These are phyloP conservation scores for Anagrus nilaparvatae DNA, from an alignment of 1,140 invertebrate genomes.

Conservation along the genomic window DNA sequence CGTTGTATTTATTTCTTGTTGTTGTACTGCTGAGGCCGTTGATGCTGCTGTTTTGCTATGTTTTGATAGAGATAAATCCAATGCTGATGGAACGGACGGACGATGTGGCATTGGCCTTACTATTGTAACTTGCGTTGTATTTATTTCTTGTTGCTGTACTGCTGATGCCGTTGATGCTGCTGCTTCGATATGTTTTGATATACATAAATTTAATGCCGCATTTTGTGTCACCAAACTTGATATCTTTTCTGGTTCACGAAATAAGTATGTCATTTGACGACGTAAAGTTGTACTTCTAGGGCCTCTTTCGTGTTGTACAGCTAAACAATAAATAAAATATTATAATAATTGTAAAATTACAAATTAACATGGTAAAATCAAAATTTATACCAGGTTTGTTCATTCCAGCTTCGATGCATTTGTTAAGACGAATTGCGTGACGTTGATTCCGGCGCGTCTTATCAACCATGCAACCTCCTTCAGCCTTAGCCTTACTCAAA, in stretches of 20 bases:
- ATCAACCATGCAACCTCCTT: conserved; percentile 82
- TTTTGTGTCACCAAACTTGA: conserved; percentile 30
- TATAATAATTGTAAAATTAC: background rate
- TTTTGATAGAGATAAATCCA: too few relatives aligned
- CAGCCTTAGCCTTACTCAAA: conserved; percentile 84
- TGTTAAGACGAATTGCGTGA: conserved; percentile 82
- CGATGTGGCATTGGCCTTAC: too few relatives aligned
- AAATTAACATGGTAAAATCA: background rate
- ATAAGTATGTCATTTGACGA: conserved; percentile 78
- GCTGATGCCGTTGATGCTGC: too few relatives aligned
- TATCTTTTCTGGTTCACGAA: conserved; percentile 47
- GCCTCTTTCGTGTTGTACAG: conserved; percentile 95
- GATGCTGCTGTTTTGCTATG: too few relatives aligned
- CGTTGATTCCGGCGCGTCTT: conserved; percentile 97
- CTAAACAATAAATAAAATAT: conserved; percentile 41
- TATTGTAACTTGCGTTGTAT: too few relatives aligned
- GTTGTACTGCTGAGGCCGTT: too few relatives aligned
- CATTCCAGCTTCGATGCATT: conserved; percentile 93
- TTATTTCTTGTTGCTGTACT: too few relatives aligned
- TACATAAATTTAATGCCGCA: too few relatives aligned
- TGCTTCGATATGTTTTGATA: too few relatives aligned
- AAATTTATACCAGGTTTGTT: conserved; percentile 87
- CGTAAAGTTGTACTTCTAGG: conserved; percentile 88
- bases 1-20: too few relatives aligned
- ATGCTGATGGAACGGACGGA: too few relatives aligned